Base-by-base conservation (phyloP, 2,113 vertebrate genomes). In the Hylia prasina region DNA sequence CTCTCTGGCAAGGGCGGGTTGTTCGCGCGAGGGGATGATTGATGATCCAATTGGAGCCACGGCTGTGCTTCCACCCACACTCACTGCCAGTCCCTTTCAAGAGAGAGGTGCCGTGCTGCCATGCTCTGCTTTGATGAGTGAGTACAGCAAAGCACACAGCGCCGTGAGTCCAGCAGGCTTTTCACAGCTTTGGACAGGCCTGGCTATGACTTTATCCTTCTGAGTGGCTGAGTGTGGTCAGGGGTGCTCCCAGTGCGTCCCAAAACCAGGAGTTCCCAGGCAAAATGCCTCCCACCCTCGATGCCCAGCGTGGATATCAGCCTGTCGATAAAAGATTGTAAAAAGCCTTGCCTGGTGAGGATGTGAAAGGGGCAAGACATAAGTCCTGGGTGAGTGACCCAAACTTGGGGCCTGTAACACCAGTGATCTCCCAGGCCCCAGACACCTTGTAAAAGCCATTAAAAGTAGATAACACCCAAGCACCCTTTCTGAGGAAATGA, bases 11-110 rank as follows among this genome's bases (percentile, higher is more conserved):
- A 47, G 17, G 9, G 37, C 4, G 3, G 92, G 35, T 57, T 6
- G 3, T 35, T 86, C 42, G 17, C 56, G 28, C 1, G 10, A 19
- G 60, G 64, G 58, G 48, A 92, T 93, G 92, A 75, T 68, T 80
- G 73, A 94, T 72, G 70, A 72, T 54, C 56, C 9, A 30, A 65
- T 63, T 2, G 1, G 60, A 69, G 75, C 56, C 91, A 91, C 1
- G 28, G 9, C 84, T 81, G 47, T 0, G 20, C 23, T 86, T n/a
- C 84, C 82, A 90, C 93, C 93, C 76, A 83, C 68, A 0, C 84
- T 90, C 1, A 0, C 54, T 94, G 94, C 90, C 92, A 96, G 87
- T 39, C 79, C 82, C 79, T 63, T 70, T 86, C 95, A 90, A 82
- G 85, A 83, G 45, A 11, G 10, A 94, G 66, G 65, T 0, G 2